Conservation (phyloP, 2,797 vertebrate genomes). For the Hoplostethus mediterraneus region DNA sequence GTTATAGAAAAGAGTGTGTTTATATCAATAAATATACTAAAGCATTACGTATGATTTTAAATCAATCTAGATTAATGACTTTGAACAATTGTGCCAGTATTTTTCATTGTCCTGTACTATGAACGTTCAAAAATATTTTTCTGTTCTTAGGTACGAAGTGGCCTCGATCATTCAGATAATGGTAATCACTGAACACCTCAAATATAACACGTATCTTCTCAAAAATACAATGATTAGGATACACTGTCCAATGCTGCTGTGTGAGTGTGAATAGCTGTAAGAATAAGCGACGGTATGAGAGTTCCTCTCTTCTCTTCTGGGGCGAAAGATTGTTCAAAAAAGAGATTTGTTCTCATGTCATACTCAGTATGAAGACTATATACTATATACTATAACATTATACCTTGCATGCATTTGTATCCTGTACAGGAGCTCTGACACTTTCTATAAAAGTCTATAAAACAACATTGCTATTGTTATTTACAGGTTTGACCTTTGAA, state of each 20-base stretch:
- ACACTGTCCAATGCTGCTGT: background rate
- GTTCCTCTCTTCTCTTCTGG: constrained; percentile 62
- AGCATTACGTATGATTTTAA: background rate
- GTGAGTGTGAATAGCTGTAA: constrained; percentile 11
- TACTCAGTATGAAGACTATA: background rate
- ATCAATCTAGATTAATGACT: background rate
- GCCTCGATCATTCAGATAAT: constrained; percentile 30
- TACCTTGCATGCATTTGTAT: background rate
- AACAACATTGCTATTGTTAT: background rate
- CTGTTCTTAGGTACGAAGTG: constrained; percentile 52
- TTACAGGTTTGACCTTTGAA: background rate
- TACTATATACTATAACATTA: background rate
- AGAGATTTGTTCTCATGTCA: constrained; percentile 10
- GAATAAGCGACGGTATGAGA: constrained; percentile 15
- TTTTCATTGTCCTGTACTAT: background rate
- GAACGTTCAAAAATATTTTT: background rate
- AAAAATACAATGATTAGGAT: background rate
- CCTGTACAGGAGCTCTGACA: too few relatives aligned
- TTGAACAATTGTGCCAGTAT: background rate
- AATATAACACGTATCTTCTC: background rate
- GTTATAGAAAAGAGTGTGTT: background rate
- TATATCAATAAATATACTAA: background rate
- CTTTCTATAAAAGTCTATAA: too few relatives aligned
- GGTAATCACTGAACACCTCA: constrained; percentile 58
- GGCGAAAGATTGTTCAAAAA: constrained; percentile 34